Evolutionary conservation across 2,888 invertebrate species (phyloP).

Genomic region (Pseudolycoriella hygida): DNA sequence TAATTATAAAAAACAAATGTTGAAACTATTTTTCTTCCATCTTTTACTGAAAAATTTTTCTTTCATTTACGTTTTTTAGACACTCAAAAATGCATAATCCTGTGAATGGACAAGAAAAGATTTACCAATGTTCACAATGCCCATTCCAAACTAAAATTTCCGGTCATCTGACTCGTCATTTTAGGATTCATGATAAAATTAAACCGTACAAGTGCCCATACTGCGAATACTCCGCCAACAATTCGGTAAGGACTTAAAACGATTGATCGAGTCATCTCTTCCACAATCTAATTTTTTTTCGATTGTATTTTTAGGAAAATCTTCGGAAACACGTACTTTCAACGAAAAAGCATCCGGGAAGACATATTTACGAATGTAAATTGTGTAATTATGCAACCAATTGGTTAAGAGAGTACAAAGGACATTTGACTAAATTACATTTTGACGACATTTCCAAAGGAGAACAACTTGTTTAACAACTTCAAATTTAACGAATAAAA

Average conservation of each 20-base stretch:
- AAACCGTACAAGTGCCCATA: constrained; percentile 77
- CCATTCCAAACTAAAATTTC: constrained; percentile 46
- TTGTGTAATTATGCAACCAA: constrained; percentile 34
- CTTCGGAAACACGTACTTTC: constrained; percentile 70
- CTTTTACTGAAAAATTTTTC: too few species aligned
- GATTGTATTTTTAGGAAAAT: constrained; percentile 48
- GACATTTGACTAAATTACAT: background rate
- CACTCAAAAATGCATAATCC: background rate
- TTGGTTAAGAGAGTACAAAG: constrained; percentile 9
- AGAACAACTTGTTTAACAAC: background rate
- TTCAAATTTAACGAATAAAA: too few species aligned
- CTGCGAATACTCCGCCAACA: constrained; percentile 61
- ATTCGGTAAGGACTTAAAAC: constrained; percentile 43
- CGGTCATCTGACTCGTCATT: constrained; percentile 60
- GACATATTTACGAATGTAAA: constrained; percentile 60
- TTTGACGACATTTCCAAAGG: background rate
- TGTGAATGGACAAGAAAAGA: background rate
- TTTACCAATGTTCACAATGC: constrained; percentile 42
- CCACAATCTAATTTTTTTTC: constrained; percentile 1
- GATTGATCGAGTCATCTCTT: background rate
- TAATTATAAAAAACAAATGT: too few species aligned
- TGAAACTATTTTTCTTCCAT: too few species aligned
- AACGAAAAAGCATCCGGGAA: constrained; percentile 60
- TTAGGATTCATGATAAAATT: constrained; percentile 58
- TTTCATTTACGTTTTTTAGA: too few species aligned